A percentile compares a stretch with the other conserved stretches of the same genome.
phyloP scores from a whole-genome alignment of 2,888 invertebrate genomes.

The Augochlorella aurata region DNA sequence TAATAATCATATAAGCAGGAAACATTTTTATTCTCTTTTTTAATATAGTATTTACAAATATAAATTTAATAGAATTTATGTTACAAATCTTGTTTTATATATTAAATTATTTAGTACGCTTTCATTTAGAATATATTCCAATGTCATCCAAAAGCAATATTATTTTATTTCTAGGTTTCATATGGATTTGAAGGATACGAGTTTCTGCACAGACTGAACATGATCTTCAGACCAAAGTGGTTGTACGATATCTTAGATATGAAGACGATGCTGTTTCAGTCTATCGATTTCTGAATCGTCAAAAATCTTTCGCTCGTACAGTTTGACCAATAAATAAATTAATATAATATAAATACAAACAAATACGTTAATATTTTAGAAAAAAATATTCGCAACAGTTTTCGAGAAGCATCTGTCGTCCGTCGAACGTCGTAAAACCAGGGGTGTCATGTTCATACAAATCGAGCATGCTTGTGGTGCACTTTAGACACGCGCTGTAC shows the following conservation, averaged over 20 bases:
- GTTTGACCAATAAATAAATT: background rate
- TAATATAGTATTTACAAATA: background rate
- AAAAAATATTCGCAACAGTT: conserved; percentile 16
- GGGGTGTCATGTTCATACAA: conserved; percentile 71
- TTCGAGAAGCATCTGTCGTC: conserved; percentile 45
- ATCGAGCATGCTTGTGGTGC: conserved; percentile 62
- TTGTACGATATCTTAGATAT: conserved; percentile 79
- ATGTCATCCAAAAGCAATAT: too few species aligned
- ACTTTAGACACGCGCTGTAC: conserved; percentile 58
- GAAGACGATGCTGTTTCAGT: conserved; percentile 78
- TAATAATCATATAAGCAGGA: background rate
- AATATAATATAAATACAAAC: background rate
- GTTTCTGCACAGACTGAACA: conserved; percentile 73
- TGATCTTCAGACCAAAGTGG: conserved; percentile 79
- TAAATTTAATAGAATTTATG: background rate
- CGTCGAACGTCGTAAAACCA: conserved; percentile 69
- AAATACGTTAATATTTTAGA: background rate
- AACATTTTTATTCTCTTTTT: background rate
- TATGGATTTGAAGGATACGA: conserved; percentile 80
- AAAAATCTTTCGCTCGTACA: background rate
- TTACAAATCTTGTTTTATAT: background rate
- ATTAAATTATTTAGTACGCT: background rate
- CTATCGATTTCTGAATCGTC: conserved; percentile 59
- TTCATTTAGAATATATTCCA: background rate
- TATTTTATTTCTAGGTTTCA: conserved; percentile 73